These are phyloP conservation scores for Sitta europaea DNA, from an alignment of 2,113 vertebrate genomes.

Conservation along the genomic window DNA sequence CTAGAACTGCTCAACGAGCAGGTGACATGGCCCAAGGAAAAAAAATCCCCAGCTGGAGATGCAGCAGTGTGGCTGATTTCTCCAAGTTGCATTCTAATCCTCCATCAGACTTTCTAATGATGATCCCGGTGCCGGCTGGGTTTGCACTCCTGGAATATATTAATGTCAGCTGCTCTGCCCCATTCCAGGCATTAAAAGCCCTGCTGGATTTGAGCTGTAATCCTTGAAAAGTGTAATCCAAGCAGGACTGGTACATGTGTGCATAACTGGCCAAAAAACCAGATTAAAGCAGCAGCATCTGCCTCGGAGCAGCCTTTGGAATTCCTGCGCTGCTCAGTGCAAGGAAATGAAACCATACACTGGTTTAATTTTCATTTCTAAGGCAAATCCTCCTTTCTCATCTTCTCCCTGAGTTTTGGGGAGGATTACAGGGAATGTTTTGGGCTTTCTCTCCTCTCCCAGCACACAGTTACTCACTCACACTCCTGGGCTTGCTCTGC, in stretches of 20 bases:
- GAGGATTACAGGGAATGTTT: background rate
- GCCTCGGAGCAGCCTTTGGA: constrained; percentile 3
- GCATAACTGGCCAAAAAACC: background rate
- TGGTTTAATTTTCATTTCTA: background rate
- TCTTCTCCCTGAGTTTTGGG: background rate
- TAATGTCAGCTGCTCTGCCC: background rate
- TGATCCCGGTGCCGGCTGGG: background rate
- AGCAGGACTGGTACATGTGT: background rate
- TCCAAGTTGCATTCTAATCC: background rate
- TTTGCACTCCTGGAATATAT: background rate
- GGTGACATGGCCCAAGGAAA: background rate
- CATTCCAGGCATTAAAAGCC: constrained; percentile 25
- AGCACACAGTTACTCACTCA: background rate
- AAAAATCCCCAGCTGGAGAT: background rate
- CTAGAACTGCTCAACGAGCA: background rate
- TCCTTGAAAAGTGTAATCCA: constrained; percentile 51
- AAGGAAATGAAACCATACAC: background rate
- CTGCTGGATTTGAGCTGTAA: constrained; percentile 50
- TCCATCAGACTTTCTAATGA: background rate
- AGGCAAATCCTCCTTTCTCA: background rate
- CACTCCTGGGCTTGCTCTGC: background rate
- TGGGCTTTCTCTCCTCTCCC: background rate
- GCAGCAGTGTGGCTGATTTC: background rate
- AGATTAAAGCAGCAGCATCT: constrained; percentile 52
- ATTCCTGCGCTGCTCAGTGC: background rate